Base-by-base conservation (phyloP, 2,888 invertebrate species). In the Brenthis ino region DNA sequence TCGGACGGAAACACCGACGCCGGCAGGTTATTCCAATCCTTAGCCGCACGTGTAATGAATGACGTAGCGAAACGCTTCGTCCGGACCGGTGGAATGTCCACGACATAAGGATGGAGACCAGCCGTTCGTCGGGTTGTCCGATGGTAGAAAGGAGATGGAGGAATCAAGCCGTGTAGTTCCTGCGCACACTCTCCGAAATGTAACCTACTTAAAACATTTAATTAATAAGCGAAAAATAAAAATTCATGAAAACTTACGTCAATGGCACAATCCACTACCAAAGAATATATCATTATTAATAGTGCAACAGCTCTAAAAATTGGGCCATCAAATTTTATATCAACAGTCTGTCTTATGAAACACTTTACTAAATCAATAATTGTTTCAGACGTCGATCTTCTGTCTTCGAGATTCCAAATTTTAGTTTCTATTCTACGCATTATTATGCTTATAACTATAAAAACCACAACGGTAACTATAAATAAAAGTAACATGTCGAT, bases 191-290 rank as follows among this genome's bases (percentile, higher is more conserved):
- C n/a, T n/a, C n/a, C n/a, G n/a, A n/a, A n/a, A n/a, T n/a, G n/a
- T n/a, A n/a, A n/a, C n/a, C n/a, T n/a, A n/a, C n/a, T 6, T 13
- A 24, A 54, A 54, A 13, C 1, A 1, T 20, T 3, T 4, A 54
- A 54, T 20, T 20, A n/a, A 20, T 2, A 24, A 20, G 24, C 8
- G 6, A 47, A n/a, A 69, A 28, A 28, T 28, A 28, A 28, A 11
- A 11, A 8, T 50, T 54, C 37, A 33, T 11, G 28, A 28, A 28
- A 58, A 89, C 91, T 88, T 85, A 93, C 93, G 72, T 93, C 93
- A 72, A 93, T 86, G 63, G 84, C 87, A 67, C 89, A 88, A 75
- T 92, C 83, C n/a, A 93, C 78, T 6, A 93, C 81, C 53, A 93
- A 79, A 2, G 93, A 89, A 75, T 93, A 93, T 1, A 87, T 57